These are phyloP conservation scores for Perodicticus potto DNA, from an alignment of 2,797 vertebrate species.

Conservation along the genomic window DNA sequence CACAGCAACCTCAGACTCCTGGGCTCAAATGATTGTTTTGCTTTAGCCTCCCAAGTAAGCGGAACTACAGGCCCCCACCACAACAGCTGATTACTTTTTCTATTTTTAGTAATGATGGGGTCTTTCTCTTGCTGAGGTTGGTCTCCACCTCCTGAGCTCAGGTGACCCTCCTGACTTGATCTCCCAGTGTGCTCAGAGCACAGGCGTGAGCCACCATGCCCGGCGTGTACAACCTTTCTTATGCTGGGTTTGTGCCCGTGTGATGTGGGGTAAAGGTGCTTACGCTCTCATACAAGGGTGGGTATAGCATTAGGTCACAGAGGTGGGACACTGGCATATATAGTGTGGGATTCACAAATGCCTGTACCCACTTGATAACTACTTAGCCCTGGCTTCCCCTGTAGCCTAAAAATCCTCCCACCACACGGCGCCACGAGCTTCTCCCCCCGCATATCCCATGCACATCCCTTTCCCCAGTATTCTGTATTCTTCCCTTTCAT, in stretches of 20 bases:
- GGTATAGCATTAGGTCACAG: background rate
- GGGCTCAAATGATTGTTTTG: too few relatives aligned
- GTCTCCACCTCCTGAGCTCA: too few relatives aligned
- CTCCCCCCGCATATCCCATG: background rate
- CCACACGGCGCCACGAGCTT: too few relatives aligned
- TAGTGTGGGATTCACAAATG: background rate
- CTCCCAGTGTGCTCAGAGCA: too few relatives aligned
- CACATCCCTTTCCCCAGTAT: background rate
- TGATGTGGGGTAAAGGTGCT: background rate
- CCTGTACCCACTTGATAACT: background rate
- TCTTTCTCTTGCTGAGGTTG: too few relatives aligned
- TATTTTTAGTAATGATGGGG: too few relatives aligned
- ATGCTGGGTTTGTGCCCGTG: background rate
- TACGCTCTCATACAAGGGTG: background rate
- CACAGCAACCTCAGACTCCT: too few relatives aligned
- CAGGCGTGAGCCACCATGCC: too few relatives aligned
- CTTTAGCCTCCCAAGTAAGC: too few relatives aligned
- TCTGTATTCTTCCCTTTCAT: background rate
- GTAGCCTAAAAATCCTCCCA: background rate
- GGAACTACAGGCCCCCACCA: too few relatives aligned
- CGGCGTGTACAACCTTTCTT: background rate
- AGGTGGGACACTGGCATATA: background rate
- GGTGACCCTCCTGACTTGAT: too few relatives aligned
- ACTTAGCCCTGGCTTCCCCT: background rate
- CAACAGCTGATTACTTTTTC: too few relatives aligned